These are phyloP conservation scores for Ascidia mentula DNA, from an alignment of 23 tunicate genomes.

Conservation along the genomic window DNA sequence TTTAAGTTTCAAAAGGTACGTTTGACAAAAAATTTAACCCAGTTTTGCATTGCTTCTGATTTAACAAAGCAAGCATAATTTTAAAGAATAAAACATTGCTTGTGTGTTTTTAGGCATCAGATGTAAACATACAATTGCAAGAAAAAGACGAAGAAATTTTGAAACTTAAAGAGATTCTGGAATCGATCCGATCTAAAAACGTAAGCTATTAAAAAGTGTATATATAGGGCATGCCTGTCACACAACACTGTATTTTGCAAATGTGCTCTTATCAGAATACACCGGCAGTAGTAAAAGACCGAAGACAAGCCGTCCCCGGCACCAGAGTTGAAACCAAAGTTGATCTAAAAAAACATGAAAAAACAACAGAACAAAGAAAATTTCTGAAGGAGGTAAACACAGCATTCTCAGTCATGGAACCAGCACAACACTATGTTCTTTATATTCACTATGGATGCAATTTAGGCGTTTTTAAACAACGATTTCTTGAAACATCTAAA, in stretches of 20 bases:
- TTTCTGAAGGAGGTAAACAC: slow-evolving; percentile 42
- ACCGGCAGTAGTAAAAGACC: background rate
- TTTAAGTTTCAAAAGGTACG: background rate
- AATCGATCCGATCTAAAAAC: slow-evolving; percentile 13
- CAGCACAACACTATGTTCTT: background rate
- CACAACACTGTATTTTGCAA: slow-evolving; percentile 7
- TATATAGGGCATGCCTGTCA: too few relatives aligned
- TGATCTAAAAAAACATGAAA: slow-evolving; percentile 28
- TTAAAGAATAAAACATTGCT: too few relatives aligned
- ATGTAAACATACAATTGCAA: slow-evolving; percentile 10
- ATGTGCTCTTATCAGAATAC: background rate
- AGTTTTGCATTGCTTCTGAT: too few relatives aligned
- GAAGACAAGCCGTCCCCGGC: slow-evolving; percentile 40
- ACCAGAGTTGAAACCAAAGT: slow-evolving; percentile 14
- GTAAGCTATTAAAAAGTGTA: background rate
- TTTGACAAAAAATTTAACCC: too few relatives aligned
- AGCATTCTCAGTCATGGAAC: background rate
- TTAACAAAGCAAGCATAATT: too few relatives aligned
- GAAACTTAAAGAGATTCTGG: slow-evolving; percentile 36
- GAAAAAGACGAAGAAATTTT: slow-evolving; percentile 41
- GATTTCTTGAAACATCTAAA: slow-evolving; percentile 61
- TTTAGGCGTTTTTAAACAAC: slow-evolving; percentile 74
- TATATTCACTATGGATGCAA: background rate
- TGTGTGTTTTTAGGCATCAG: background rate
- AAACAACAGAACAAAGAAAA: slow-evolving; percentile 41